Evolutionary conservation across 2,888 invertebrate genomes (phyloP), one percentile per base, ranked within the genome.

Genomic region (Apamea crenata): DNA sequence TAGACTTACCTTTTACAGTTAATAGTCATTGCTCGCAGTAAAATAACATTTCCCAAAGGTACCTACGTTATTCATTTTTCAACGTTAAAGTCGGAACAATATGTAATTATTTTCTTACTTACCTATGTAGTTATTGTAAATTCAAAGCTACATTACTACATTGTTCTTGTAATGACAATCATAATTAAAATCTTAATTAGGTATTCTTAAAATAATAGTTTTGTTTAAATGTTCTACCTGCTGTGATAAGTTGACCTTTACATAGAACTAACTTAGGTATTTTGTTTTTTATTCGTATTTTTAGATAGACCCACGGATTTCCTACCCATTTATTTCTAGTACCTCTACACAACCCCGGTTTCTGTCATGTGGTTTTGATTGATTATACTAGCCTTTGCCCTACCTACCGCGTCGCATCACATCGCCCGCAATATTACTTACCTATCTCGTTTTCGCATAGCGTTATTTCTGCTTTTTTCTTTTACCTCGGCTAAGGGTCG

Each of bases 81-180:
- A 32, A 68, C 14, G 32, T 36, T 44, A 40, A 59, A 53, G 32
- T 61, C 29, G 21, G 47, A 61, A 80, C 59, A 74, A 73, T 67
- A n/a, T 16, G n/a, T n/a, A 25, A 47, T 63, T 56, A n/a, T 56
- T 69, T 69, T 32, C 56, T 47, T 29, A 29, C 18, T 12, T 29
- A 18, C 18, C 8, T 32, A 8, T 32, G 25, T 29, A 53, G 3
- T n/a, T 29, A 61, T 14, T 59, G n/a, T n/a, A n/a, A n/a, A 61
- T 6, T 59, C 25, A 47, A 77, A 69, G 10, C 65, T 73, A 56
- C n/a, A 73, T 59, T 65, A 59, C 40, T 50, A 47, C 69, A 74
- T 82, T 84, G 80, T 84, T 84, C 44, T 80, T 50, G 5, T 71
- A 80, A 79, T 74, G 36, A 67, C 32, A n/a, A 63, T 32, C 3